phyloP scores from a whole-genome alignment of 2,113 vertebrate species.

The Istiophorus platypterus region DNA sequence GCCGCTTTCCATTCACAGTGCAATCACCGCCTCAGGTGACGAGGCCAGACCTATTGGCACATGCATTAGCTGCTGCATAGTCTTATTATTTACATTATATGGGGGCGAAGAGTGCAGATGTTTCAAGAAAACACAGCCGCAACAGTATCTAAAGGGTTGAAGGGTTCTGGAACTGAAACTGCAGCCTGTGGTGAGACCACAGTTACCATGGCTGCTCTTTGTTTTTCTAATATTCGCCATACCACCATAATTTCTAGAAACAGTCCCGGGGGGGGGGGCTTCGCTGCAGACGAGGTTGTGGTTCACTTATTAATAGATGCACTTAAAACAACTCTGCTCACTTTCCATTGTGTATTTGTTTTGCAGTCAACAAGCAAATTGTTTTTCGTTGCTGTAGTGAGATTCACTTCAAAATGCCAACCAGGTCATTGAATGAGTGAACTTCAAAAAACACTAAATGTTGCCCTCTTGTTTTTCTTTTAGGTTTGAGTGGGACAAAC shows the following conservation, averaged over 20 bases:
- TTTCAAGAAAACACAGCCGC: background rate
- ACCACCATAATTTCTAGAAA: background rate
- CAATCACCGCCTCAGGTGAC: background rate
- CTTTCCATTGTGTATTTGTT: background rate
- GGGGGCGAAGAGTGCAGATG: background rate
- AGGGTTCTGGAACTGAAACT: too few relatives aligned
- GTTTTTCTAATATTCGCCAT: background rate
- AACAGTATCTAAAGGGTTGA: background rate
- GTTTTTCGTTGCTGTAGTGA: background rate
- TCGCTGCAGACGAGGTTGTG: background rate
- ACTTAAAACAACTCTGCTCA: background rate
- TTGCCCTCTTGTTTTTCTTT: background rate
- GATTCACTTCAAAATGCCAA: background rate
- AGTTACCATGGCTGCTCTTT: too few relatives aligned
- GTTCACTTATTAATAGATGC: background rate
- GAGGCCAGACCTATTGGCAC: background rate
- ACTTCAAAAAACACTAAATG: background rate
- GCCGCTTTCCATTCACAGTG: background rate
- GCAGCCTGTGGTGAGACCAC: background rate
- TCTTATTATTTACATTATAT: background rate
- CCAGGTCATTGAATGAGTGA: too few relatives aligned
- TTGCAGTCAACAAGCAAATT: background rate
- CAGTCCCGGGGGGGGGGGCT: too few relatives aligned
- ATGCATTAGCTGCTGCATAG: background rate
- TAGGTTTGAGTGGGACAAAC: constrained; percentile 99